These are phyloP conservation scores for Cydia pomonella DNA, from an alignment of 1,140 invertebrate genomes.

Conservation along the genomic window DNA sequence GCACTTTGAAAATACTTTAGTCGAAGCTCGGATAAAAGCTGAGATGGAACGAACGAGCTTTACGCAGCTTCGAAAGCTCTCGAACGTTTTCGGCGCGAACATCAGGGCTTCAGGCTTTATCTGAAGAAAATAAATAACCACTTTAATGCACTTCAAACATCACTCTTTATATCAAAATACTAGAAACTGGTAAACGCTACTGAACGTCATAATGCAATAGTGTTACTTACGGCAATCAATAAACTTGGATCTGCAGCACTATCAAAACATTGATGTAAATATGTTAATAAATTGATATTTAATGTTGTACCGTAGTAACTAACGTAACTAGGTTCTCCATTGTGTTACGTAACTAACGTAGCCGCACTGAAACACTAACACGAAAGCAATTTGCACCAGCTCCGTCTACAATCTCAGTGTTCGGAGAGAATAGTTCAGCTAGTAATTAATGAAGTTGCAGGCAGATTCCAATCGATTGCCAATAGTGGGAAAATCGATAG, in stretches of 20 bases:
- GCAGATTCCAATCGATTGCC: neutral
- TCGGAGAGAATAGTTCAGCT: neutral
- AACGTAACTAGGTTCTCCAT: no score
- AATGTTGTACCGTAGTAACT: no score
- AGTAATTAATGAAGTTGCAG: conserved; percentile 8
- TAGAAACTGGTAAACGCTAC: neutral
- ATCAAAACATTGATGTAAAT: no score
- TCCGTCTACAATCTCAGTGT: neutral
- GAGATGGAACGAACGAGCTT: conserved; percentile 20
- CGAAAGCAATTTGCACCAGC: conserved; percentile 5
- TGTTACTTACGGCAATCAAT: no score
- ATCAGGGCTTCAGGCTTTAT: conserved; percentile 2
- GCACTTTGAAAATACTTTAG: conserved; percentile 11
- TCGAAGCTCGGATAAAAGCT: neutral
- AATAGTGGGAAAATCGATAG: neutral
- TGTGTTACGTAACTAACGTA: neutral
- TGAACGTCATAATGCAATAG: no score
- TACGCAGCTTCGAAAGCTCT: neutral
- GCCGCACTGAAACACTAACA: conserved; percentile 4
- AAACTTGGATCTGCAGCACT: no score
- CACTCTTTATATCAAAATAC: neutral
- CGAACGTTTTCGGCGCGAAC: neutral
- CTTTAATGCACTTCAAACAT: neutral
- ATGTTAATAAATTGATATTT: no score
- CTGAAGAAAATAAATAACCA: neutral